These are phyloP conservation scores for Zosterops japonicus DNA, from an alignment of 2,113 vertebrate species.

Conservation along the genomic window DNA sequence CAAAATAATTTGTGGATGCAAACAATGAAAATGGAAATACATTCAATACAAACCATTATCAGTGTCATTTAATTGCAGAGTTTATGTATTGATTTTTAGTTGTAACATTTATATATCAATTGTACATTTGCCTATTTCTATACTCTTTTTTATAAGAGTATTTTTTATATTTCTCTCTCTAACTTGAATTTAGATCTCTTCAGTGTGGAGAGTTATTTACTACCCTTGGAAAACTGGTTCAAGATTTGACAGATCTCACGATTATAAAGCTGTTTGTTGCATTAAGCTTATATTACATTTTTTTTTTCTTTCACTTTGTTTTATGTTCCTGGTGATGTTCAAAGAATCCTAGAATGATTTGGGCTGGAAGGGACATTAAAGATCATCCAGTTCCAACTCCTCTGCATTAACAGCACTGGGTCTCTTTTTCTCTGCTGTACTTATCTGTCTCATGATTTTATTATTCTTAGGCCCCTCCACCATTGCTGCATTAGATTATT, in stretches of 20 bases:
- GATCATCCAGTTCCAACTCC: neutral
- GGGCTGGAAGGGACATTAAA: neutral
- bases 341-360: neutral
- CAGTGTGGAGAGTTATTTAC: neutral
- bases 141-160: neutral
- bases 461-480: neutral
- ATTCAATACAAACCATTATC: neutral
- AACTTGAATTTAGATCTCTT: neutral
- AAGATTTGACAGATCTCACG: neutral
- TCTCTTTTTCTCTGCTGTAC: neutral
- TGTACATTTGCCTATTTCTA: neutral
- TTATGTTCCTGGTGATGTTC: neutral
- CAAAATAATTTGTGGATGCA: neutral
- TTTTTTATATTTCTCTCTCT: neutral
- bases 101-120: neutral
- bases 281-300: neutral
- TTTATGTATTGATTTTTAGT: fast-evolving
- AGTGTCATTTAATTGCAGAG: neutral
- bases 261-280: neutral
- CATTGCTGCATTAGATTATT: neutral
- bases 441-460: neutral
- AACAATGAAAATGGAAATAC: neutral
- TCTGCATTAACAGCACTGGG: neutral
- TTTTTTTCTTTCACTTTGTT: neutral
- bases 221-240: neutral